A percentile compares a stretch with the other conserved stretches of the same genome.
phyloP scores from a whole-genome alignment of 2,797 vertebrate genomes.

The Alectoris magna region DNA sequence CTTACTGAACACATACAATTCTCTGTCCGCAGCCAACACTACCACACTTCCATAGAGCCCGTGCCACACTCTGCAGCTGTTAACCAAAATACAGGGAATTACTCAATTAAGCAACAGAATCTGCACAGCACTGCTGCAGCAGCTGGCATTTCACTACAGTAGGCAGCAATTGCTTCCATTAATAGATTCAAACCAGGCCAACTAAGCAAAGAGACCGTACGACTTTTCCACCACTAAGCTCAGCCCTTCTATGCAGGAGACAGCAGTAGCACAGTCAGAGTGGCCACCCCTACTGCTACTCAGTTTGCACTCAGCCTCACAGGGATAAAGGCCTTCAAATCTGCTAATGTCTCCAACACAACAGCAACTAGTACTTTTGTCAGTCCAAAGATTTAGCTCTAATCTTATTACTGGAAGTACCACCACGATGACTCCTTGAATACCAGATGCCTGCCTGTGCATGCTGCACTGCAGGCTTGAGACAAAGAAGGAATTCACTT shows the following conservation, averaged over 20 bases:
- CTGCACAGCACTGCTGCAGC: neutral
- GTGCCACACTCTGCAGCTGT: neutral
- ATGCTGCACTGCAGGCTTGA: neutral
- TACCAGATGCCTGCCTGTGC: neutral
- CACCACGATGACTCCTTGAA: neutral
- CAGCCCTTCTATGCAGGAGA: neutral
- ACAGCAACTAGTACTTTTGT: rapidly evolving
- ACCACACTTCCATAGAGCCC: neutral
- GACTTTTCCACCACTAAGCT: neutral
- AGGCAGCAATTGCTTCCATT: conserved; percentile 53
- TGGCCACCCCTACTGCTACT: neutral
- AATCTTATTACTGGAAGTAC: neutral
- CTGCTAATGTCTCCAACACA: neutral
- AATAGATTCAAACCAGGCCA: conserved; percentile 25
- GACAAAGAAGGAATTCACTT: neutral
- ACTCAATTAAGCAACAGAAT: neutral
- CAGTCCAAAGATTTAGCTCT: conserved; percentile 7
- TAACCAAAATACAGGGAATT: neutral
- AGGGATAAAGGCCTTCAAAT: neutral
- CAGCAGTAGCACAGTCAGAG: neutral
- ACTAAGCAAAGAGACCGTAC: conserved; percentile 5
- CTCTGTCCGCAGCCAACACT: neutral
- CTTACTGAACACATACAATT: neutral
- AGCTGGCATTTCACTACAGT: neutral
- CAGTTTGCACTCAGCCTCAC: neutral